Percentiles rank a stretch among this genome's conserved stretches.
Evolutionary conservation across 2,113 vertebrate species (phyloP).

Genomic region (Heliornis fulica): DNA sequence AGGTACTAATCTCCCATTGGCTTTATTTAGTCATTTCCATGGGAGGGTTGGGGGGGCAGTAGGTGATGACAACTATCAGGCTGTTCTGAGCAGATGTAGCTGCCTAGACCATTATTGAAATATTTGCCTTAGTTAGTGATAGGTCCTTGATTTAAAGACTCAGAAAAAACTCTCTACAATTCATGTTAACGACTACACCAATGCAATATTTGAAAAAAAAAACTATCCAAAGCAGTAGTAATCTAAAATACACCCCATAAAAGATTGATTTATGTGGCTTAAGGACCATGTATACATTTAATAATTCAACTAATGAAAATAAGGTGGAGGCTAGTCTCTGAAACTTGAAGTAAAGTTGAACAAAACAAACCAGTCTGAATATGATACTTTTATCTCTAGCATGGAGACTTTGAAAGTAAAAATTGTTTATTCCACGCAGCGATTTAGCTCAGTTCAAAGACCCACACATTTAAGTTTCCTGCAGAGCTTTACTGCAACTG

Average conservation of each 20-base stretch:
- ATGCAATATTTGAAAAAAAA: not conserved
- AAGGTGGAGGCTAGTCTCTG: not conserved
- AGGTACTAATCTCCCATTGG: not conserved
- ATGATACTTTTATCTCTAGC: not conserved
- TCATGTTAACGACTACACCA: not conserved
- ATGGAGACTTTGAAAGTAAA: not conserved
- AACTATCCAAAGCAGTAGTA: not conserved
- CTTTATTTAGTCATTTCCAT: not conserved
- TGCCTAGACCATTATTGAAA: not conserved
- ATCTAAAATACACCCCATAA: not conserved
- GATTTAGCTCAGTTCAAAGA: slow-evolving; percentile 34
- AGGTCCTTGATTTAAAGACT: not conserved
- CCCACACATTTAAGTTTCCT: not conserved
- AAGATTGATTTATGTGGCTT: not conserved
- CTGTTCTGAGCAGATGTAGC: not conserved
- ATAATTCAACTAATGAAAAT: not conserved
- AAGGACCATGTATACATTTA: not conserved
- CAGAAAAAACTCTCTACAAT: not conserved
- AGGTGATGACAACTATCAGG: no score
- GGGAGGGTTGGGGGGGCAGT: no score
- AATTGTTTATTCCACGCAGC: not conserved
- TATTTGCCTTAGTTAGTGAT: not conserved
- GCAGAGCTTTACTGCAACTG: not conserved
- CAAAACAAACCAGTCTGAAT: not conserved
- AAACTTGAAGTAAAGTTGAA: not conserved